phyloP scores from a whole-genome alignment of 37 sponge, comb jelly and placozoan genomes.

The Halisarca cf. caerulea region DNA sequence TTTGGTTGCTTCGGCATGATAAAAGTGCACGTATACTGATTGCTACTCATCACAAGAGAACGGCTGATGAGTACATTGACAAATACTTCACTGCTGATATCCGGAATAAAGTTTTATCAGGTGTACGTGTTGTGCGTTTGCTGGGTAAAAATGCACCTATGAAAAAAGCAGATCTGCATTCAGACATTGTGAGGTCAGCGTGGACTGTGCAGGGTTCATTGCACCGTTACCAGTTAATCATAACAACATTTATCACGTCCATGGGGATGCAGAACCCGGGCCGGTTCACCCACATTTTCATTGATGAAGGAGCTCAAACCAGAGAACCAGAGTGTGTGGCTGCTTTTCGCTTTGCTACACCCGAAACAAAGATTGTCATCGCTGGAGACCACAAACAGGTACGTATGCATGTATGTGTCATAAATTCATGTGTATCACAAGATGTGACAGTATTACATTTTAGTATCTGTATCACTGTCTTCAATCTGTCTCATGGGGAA shows the following conservation, averaged over 20 bases:
- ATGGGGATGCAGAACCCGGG: neutral
- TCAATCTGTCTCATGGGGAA: no score
- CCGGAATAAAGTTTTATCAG: neutral
- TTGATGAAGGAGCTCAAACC: slow-evolving; percentile 84
- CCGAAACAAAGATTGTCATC: slow-evolving; percentile 66
- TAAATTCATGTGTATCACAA: neutral
- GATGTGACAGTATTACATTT: neutral
- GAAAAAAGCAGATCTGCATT: neutral
- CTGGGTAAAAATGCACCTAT: neutral
- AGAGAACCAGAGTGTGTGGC: slow-evolving; percentile 74
- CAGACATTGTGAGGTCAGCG: neutral
- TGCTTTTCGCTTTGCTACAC: slow-evolving; percentile 54
- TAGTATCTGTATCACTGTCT: no score
- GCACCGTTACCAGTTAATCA: neutral
- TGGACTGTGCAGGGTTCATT: neutral
- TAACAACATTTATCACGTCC: neutral
- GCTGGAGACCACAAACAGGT: slow-evolving; percentile 84
- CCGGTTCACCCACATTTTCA: slow-evolving; percentile 64
- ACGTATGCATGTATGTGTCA: neutral
- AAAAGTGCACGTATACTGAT: slow-evolving; percentile 16
- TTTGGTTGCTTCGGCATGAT: neutral
- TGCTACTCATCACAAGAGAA: slow-evolving; percentile 25
- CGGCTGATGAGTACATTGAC: slow-evolving; percentile 41
- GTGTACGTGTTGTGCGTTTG: neutral
- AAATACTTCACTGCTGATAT: slow-evolving; percentile 28